These are phyloP conservation scores for Sinonovacula constricta DNA, from an alignment of 1,140 invertebrate genomes.

Conservation along the genomic window DNA sequence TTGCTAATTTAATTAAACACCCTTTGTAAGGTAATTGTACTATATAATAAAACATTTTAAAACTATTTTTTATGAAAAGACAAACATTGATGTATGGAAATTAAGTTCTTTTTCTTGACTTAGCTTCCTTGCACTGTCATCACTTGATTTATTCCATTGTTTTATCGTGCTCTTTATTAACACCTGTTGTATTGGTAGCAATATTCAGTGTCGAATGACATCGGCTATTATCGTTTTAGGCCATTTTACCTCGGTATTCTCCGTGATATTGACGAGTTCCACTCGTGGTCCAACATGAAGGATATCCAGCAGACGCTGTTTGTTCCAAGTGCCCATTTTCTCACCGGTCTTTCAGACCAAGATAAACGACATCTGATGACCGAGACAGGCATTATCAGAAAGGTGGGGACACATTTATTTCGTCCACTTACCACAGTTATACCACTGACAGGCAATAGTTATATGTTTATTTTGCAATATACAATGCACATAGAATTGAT, in stretches of 20 bases:
- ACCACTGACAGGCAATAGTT: too few relatives aligned
- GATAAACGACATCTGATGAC: conserved; percentile 54
- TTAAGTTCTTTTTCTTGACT: too few relatives aligned
- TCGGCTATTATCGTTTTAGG: conserved; percentile 47
- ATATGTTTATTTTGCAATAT: too few relatives aligned
- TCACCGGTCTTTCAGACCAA: conserved; percentile 44
- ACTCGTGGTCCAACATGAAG: conserved; percentile 44
- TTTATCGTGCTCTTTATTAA: too few relatives aligned
- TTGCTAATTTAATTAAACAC: too few relatives aligned
- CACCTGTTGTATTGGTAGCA: background rate
- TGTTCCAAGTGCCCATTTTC: conserved; percentile 62
- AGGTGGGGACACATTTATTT: too few relatives aligned
- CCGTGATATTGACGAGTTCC: conserved; percentile 55
- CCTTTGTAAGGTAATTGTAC: too few relatives aligned
- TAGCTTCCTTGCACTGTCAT: too few relatives aligned
- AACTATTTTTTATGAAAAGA: background rate
- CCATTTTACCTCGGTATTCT: conserved; percentile 58
- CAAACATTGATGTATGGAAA: background rate
- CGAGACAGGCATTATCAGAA: conserved; percentile 54
- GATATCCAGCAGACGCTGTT: conserved; percentile 67
- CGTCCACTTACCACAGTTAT: too few relatives aligned
- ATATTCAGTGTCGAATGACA: background rate
- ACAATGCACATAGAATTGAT: too few relatives aligned
- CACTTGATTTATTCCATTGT: too few relatives aligned
- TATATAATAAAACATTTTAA: background rate